Percentiles rank a stretch among this genome's conserved stretches.
Evolutionary conservation across 2,888 invertebrate genomes (phyloP).

Genomic region (Yponomeuta malinellus): DNA sequence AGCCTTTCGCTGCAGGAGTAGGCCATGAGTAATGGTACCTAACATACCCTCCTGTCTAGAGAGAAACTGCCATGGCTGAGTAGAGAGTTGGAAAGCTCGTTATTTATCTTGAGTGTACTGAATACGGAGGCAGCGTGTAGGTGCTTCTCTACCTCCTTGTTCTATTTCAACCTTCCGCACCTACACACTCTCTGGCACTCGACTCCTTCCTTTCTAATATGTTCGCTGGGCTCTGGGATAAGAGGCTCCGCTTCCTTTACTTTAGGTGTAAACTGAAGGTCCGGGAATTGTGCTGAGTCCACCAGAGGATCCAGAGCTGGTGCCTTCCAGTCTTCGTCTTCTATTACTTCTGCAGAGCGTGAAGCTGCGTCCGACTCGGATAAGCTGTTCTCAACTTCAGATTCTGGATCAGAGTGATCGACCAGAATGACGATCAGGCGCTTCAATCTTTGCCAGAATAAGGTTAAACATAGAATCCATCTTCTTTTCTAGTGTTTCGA

Average conservation of each 20-base stretch:
- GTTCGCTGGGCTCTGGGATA: background rate
- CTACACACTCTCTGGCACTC: conserved; percentile 2
- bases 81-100: background rate
- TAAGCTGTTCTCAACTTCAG: background rate
- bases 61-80: background rate
- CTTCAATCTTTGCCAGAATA: background rate
- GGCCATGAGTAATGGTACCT: background rate
- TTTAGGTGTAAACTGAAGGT: conserved; percentile 1
- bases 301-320: background rate
- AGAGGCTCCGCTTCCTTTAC: conserved; percentile 9
- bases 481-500: conserved; percentile 1
- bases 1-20: background rate
- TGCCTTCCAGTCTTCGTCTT: background rate
- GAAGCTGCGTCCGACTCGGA: background rate
- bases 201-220: conserved; percentile 1
- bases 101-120: conserved; percentile 11
- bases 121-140: conserved; percentile 11
- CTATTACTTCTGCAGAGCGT: background rate
- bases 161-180: conserved; percentile 4
- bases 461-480: conserved; percentile 14
- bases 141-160: conserved; percentile 8
- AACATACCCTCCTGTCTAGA: conserved; percentile 1
- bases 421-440: background rate
- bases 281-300: background rate
- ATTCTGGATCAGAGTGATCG: background rate